These are phyloP conservation scores for Eremophila alpestris DNA, from an alignment of 2,797 vertebrate genomes.

Conservation along the genomic window DNA sequence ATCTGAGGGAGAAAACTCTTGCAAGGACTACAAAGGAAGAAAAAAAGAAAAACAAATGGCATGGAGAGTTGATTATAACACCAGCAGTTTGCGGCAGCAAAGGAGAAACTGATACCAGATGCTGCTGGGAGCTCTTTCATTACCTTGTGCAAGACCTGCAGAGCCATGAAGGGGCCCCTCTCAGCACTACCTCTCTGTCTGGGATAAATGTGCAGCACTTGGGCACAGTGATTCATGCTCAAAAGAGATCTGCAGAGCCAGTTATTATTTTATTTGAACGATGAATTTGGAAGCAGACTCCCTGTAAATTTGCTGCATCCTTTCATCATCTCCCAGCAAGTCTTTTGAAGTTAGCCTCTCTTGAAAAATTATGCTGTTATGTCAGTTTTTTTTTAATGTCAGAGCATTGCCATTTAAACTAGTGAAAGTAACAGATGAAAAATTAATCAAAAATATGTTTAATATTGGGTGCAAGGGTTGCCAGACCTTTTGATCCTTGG, in stretches of 20 bases:
- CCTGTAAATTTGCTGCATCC: slow-evolving; percentile 10
- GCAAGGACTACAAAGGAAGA: slow-evolving; percentile 51
- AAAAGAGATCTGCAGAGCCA: background rate
- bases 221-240: background rate
- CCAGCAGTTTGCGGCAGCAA: slow-evolving; percentile 48
- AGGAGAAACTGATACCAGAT: slow-evolving; percentile 58
- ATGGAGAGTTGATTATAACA: slow-evolving; percentile 53
- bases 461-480: background rate
- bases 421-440: slow-evolving; percentile 40
- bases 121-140: slow-evolving; percentile 51
- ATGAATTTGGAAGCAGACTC: background rate
- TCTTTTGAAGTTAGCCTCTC: slow-evolving; percentile 23
- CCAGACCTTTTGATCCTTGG: background rate
- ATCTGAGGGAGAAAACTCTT: slow-evolving; percentile 12
- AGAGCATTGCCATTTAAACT: slow-evolving; percentile 7
- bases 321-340: slow-evolving; percentile 33
- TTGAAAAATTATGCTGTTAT: background rate
- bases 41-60: slow-evolving; percentile 35
- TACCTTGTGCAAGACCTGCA: slow-evolving; percentile 43
- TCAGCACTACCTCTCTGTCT: background rate
- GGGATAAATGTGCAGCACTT: background rate
- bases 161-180: slow-evolving; percentile 19
- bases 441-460: slow-evolving; percentile 19
- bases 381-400: slow-evolving; percentile 32
- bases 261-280: slow-evolving; percentile 41